Conservation (phyloP, 2,797 vertebrate species). For the Acanthis flammea region DNA sequence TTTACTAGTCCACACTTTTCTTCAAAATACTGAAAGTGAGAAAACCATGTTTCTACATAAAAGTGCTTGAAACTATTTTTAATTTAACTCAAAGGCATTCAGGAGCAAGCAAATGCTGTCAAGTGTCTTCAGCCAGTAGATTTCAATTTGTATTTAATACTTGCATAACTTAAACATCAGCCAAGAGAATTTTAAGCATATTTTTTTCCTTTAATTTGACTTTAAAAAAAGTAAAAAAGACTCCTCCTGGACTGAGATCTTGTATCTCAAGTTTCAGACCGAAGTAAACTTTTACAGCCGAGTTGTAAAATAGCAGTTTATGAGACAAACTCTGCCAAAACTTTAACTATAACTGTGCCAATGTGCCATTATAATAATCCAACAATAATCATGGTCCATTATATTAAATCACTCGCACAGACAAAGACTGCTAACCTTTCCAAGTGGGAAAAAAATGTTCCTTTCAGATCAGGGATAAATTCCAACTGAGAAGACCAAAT, state of each 20-base stretch:
- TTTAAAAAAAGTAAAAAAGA: conserved; percentile 43
- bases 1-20: background rate
- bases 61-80: conserved; percentile 46
- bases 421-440: conserved; percentile 64
- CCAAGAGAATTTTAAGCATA: conserved; percentile 60
- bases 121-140: conserved; percentile 51
- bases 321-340: conserved; percentile 69
- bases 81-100: conserved; percentile 42
- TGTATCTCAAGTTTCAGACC: conserved; percentile 73
- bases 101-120: conserved; percentile 20
- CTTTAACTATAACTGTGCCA: conserved; percentile 74
- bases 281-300: conserved; percentile 75
- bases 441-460: conserved; percentile 52
- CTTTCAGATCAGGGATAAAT: conserved; percentile 30
- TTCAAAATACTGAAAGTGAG: background rate
- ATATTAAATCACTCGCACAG: conserved; percentile 63
- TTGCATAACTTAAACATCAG: conserved; percentile 69
- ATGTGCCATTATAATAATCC: conserved; percentile 67
- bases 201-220: conserved; percentile 55
- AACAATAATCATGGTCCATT: conserved; percentile 64
- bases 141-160: conserved; percentile 68
- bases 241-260: conserved; percentile 58
- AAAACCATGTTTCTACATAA: conserved; percentile 25
- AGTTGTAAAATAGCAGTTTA: conserved; percentile 75
- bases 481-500: conserved; percentile 60